Percentiles rank a stretch among this genome's conserved stretches.
These are phyloP conservation scores for Parauchenoglanis ngamensis DNA, from an alignment of 2,797 vertebrate genomes.

Conservation along the genomic window DNA sequence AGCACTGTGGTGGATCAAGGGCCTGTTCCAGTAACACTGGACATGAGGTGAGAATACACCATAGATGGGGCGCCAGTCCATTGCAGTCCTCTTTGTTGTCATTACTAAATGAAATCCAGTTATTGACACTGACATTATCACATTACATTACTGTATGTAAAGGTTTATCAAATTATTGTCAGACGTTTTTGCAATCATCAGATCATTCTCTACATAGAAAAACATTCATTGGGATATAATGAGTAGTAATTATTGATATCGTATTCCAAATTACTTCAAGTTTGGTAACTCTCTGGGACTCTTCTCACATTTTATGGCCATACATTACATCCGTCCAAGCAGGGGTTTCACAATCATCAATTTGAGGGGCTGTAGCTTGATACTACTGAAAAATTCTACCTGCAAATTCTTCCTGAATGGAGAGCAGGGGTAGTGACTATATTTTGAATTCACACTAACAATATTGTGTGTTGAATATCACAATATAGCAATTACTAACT, in stretches of 20 bases:
- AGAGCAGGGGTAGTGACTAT: neutral
- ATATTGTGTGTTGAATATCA: neutral
- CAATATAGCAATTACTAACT: neutral
- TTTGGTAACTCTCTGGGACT: neutral
- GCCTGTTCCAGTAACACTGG: neutral
- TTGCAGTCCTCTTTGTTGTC: neutral
- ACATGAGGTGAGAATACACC: neutral
- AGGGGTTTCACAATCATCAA: neutral
- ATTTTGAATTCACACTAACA: neutral
- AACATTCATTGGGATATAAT: neutral
- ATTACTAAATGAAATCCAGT: neutral
- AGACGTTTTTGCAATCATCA: neutral
- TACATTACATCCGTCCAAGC: too few relatives aligned
- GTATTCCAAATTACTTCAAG: neutral
- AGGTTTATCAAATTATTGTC: neutral
- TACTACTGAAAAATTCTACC: neutral
- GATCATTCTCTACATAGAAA: too few relatives aligned
- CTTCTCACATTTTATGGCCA: neutral
- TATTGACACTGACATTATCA: neutral
- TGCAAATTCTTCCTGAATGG: neutral
- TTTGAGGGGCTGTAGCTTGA: neutral
- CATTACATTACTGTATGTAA: neutral
- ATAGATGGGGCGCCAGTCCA: neutral
- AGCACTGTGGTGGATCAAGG: neutral
- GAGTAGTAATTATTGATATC: neutral